These are phyloP conservation scores for Mamestra brassicae DNA, from an alignment of 2,888 invertebrate species.

Conservation along the genomic window DNA sequence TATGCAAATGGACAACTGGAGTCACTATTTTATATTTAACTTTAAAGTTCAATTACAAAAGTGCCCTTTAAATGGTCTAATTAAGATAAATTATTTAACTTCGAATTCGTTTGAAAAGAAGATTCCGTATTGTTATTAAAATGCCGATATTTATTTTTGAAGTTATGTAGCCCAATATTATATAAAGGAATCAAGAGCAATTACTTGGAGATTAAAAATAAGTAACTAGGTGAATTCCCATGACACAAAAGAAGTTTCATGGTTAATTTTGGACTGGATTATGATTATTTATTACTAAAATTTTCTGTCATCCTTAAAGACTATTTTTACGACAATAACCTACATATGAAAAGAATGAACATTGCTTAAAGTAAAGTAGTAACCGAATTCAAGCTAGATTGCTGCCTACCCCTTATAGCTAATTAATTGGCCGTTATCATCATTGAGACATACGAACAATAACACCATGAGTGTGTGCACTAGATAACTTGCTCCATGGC, in stretches of 20 bases:
- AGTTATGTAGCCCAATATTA: too few species aligned
- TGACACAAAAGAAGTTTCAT: too few species aligned
- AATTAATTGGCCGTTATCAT: not conserved
- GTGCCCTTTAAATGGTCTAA: too few species aligned
- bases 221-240: not conserved
- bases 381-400: not conserved
- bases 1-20: too few species aligned
- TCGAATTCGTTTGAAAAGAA: not conserved
- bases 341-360: not conserved
- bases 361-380: not conserved
- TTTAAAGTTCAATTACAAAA: too few species aligned
- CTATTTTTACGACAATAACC: not conserved
- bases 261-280: too few species aligned
- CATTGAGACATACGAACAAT: constrained; percentile 13
- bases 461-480: constrained; percentile 19
- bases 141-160: not conserved
- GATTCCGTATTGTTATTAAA: not conserved
- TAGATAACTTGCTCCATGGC: constrained; percentile 10
- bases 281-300: too few species aligned
- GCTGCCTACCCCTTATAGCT: not conserved
- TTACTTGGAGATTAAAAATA: not conserved
- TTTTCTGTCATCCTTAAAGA: not conserved
- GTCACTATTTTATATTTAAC: too few species aligned
- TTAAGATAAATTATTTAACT: too few species aligned
- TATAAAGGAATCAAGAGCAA: not conserved